Evolutionary conservation across 2,888 invertebrate species (phyloP).

Genomic region (Autographa gamma): DNA sequence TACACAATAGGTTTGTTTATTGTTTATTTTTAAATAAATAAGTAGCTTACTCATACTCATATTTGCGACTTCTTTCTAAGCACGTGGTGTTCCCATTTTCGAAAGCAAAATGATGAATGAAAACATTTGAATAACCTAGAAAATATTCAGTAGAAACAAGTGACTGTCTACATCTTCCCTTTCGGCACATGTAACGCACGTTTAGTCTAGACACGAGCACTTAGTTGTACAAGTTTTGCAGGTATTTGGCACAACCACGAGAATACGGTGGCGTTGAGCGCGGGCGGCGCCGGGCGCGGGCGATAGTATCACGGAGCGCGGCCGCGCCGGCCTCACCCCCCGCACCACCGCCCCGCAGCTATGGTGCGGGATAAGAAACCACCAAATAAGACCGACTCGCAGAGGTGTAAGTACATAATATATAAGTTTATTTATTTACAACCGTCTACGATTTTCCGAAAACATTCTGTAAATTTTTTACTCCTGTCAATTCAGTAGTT

Average conservation of each 20-base stretch:
- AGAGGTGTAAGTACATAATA: conserved; percentile 80
- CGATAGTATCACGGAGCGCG: conserved; percentile 85
- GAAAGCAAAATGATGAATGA: too few relatives aligned
- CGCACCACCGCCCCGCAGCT: conserved; percentile 70
- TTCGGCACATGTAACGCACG: conserved; percentile 14
- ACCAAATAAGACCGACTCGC: conserved; percentile 85
- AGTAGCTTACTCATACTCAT: too few relatives aligned
- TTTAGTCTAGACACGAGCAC: conserved; percentile 7
- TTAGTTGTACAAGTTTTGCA: conserved; percentile 52
- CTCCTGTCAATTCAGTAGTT: too few relatives aligned
- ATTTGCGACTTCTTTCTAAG: too few relatives aligned
- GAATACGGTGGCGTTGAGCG: conserved; percentile 80
- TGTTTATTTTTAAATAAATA: too few relatives aligned
- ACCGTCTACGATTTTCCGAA: too few relatives aligned
- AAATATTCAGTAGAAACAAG: neutral
- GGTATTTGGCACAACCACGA: conserved; percentile 87
- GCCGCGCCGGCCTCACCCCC: conserved; percentile 72
- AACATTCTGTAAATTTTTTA: too few relatives aligned
- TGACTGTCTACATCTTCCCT: neutral
- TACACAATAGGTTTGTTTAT: neutral
- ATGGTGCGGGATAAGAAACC: conserved; percentile 87
- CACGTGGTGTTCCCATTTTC: too few relatives aligned
- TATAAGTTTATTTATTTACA: neutral
- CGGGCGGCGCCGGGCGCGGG: conserved; percentile 77
- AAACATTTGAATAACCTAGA: too few relatives aligned